Base-by-base conservation (phyloP, 1,140 invertebrate species). In the Drosophila kohkoa region DNA sequence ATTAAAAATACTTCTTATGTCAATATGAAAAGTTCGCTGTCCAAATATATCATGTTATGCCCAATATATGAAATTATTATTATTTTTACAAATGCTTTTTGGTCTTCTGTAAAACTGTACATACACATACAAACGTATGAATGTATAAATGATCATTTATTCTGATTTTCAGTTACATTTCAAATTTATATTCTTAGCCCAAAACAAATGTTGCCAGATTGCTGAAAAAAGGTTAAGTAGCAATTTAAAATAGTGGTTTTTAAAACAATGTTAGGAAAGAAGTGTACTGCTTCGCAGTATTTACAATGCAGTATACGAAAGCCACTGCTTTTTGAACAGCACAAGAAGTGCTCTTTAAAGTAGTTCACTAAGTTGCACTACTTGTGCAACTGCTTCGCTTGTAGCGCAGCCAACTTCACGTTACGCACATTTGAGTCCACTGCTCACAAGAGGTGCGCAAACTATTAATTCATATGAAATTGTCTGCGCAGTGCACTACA, bases 401-500 rank as follows among this genome's bases (percentile, higher is more conserved):
- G 20, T 0, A 75, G 1, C 52, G 51, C 72, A 63, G 35, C 72
- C 66, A 75, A 70, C 58, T 63, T 75, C 58, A 58, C 49, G 0
- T 6, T 0, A 43, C 51, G 43, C 66, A 49, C 11, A 10, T 45
- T 58, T 63, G 10, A 57, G 1, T 35, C 25, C 35, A 43, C 1
- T 15, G 15, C 10, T 2, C 3, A 3, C 8, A 10, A 3, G 8
- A 10, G 3, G 2, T 8, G 35, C 35, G 35, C 35, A 10, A 38
- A 38, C 7, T 0, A 38, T 3, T 38, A 10, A 10, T 38, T 10
- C 7, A 35, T 1, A 2, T 66, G 15, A 62, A 62, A 45, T 68
- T 69, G 48, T 15, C 52, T 66, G 63, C 25, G 49, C 20, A 16
- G 1, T 16, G 25, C 15, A 49, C 32, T 35, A 2, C 32, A 16